Evolutionary conservation across 2,888 invertebrate species (phyloP).

Genomic region (Drosophila mercatorum): DNA sequence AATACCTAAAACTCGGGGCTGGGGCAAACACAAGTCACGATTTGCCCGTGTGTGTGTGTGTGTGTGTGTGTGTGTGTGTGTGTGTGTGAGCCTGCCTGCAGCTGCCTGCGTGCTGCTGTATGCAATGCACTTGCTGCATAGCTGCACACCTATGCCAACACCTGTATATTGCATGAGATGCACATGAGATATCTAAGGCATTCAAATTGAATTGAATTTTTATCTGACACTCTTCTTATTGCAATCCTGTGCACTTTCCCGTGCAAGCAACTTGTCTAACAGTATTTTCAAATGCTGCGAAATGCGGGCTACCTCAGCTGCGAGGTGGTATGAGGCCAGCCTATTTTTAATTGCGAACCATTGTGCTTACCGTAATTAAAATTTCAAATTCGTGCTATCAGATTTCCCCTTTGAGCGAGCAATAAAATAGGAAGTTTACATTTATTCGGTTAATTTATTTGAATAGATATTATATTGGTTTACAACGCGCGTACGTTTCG

Average conservation of each 20-base stretch:
- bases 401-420: conserved; percentile 9
- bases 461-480: conserved; percentile 28
- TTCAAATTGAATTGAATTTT: conserved; percentile 48
- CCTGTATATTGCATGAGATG: conserved; percentile 9
- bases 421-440: conserved; percentile 10
- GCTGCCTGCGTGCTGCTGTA: background rate
- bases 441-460: conserved; percentile 21
- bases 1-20: conserved; percentile 14
- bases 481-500: conserved; percentile 61
- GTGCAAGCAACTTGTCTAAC: too few relatives aligned
- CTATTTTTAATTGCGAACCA: background rate
- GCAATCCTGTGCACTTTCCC: background rate
- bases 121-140: background rate
- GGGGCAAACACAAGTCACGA: background rate
- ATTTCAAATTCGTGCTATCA: conserved; percentile 7
- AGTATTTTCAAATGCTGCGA: too few relatives aligned
- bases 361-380: conserved; percentile 38
- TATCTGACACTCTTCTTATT: conserved; percentile 3
- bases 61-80: conserved; percentile 19
- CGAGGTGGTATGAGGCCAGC: background rate
- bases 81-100: background rate
- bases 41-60: conserved; percentile 26
- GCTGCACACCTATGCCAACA: conserved; percentile 1
- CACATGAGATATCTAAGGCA: conserved; percentile 7
- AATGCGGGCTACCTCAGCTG: too few relatives aligned